A percentile compares a stretch with the other conserved stretches of the same genome.
phyloP scores from a whole-genome alignment of 2,113 vertebrate genomes.

The Neodontobutis hainanensis region DNA sequence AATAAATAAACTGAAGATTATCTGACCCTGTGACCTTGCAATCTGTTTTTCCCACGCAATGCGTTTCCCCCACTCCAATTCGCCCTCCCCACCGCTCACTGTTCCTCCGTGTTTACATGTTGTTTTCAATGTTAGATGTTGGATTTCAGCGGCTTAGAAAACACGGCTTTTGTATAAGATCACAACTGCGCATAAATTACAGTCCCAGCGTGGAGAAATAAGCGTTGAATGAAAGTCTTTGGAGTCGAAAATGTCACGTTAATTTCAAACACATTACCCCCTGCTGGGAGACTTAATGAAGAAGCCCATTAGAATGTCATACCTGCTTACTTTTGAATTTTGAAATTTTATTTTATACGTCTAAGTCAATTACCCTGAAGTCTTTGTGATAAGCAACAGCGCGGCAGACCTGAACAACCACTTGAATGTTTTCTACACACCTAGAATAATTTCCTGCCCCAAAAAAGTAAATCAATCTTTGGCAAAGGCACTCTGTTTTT shows the following conservation, averaged over 20 bases:
- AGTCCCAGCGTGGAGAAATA: constrained; percentile 70
- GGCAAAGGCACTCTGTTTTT: constrained; percentile 80
- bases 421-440: constrained; percentile 79
- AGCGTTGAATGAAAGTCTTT: constrained; percentile 80
- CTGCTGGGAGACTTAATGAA: constrained; percentile 85
- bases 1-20: neutral
- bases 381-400: constrained; percentile 86
- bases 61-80: constrained; percentile 28
- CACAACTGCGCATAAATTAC: constrained; percentile 82
- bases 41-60: constrained; percentile 7
- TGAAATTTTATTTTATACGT: constrained; percentile 87
- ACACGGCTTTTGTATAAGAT: constrained; percentile 80
- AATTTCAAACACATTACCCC: constrained; percentile 85
- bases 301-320: constrained; percentile 89
- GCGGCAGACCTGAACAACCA: constrained; percentile 79
- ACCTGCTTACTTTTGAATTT: constrained; percentile 88
- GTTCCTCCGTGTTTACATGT: constrained; percentile 66
- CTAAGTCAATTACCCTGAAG: constrained; percentile 88
- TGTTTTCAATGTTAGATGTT: constrained; percentile 80
- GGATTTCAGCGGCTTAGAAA: constrained; percentile 75
- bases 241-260: constrained; percentile 88
- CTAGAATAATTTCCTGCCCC: constrained; percentile 84
- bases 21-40: constrained; percentile 35
- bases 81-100: constrained; percentile 66
- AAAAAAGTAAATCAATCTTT: constrained; percentile 73